Conservation (phyloP, 2,797 vertebrate species). For the Melanotaenia pygmaea region DNA sequence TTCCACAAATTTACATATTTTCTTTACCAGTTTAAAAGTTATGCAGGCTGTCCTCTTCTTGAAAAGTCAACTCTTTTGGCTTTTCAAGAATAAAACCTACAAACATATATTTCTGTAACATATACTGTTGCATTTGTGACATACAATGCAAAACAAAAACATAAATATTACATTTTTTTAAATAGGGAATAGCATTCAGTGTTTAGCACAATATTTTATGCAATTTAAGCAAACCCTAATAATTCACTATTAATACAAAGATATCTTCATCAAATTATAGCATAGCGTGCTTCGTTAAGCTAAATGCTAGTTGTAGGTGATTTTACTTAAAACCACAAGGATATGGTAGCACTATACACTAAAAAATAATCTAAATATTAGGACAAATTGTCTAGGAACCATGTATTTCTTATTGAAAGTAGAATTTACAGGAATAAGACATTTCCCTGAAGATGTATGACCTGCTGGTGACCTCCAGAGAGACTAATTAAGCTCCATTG, state of each 20-base stretch:
- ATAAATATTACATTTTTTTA: no score
- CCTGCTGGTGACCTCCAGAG: background rate
- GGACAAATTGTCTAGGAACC: background rate
- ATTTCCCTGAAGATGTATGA: background rate
- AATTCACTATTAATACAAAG: background rate
- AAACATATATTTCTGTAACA: no score
- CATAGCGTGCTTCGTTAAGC: background rate
- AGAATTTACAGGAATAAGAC: background rate
- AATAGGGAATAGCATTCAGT: no score
- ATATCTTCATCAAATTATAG: background rate
- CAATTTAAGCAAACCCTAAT: no score
- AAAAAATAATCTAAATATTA: background rate
- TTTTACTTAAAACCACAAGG: background rate
- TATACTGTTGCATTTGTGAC: no score
- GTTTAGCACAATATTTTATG: no score
- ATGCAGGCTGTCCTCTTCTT: background rate
- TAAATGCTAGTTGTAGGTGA: background rate
- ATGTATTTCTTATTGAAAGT: background rate
- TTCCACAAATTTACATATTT: background rate
- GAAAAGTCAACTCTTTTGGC: background rate
- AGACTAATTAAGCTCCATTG: background rate
- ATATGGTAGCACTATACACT: background rate
- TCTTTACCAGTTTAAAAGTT: background rate
- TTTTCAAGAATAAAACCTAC: no score
- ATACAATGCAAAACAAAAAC: no score